Evolutionary conservation across 1,140 invertebrate genomes (phyloP).

Genomic region (Diploscapter pachys): DNA sequence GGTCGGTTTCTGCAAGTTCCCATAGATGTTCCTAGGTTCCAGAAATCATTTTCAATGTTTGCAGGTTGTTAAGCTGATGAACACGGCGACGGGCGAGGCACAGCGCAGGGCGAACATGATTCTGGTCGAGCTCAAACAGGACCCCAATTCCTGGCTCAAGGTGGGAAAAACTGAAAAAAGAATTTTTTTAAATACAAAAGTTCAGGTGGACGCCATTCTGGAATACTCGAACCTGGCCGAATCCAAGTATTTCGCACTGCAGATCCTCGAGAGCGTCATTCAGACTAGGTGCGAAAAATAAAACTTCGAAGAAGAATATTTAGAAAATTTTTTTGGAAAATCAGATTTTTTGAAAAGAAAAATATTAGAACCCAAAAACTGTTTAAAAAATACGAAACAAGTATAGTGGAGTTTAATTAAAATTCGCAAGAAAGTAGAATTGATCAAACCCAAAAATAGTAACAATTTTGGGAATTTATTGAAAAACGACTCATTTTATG

Average conservation of each 20-base stretch:
- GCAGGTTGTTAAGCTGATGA: conserved; percentile 35
- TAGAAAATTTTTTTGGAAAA: background rate
- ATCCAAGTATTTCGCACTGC: conserved; percentile 98
- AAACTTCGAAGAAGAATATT: background rate
- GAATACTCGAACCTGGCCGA: conserved; percentile 90
- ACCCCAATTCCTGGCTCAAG: conserved; percentile 94
- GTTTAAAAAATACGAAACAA: too few species aligned
- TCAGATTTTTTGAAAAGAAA: background rate
- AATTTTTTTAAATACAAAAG: background rate
- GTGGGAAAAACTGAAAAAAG: background rate
- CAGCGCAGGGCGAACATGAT: conserved; percentile 21
- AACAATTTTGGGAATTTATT: too few species aligned
- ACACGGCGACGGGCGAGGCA: conserved; percentile 17
- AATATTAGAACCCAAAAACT: background rate
- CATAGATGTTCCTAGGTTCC: background rate
- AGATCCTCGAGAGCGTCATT: conserved; percentile 98
- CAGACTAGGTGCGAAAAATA: conserved; percentile 69
- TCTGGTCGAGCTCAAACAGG: conserved; percentile 66
- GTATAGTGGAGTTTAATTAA: too few species aligned
- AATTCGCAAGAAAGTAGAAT: too few species aligned
- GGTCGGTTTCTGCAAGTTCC: conserved; percentile 15
- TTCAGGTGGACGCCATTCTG: conserved; percentile 83
- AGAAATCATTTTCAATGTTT: background rate
- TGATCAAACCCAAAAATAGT: too few species aligned
- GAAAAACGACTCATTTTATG: too few species aligned